Evolutionary conservation across 2,113 vertebrate genomes (phyloP).

Genomic region (Austrofundulus limnaeus): DNA sequence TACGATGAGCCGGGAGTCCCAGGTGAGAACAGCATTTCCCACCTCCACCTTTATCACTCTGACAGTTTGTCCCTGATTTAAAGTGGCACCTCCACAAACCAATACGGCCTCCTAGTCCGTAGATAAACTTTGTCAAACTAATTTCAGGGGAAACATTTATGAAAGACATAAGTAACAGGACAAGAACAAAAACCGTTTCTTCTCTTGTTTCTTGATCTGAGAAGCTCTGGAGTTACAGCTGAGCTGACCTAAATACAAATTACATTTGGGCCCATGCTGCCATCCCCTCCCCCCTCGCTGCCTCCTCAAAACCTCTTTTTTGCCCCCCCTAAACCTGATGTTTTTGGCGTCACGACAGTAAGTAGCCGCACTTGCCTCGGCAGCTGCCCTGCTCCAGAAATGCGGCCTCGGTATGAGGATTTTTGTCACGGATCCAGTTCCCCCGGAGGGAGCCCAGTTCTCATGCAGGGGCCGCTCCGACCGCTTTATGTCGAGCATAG

Average conservation of each 20-base stretch:
- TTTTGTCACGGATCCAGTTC: slow-evolving; percentile 69
- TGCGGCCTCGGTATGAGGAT: slow-evolving; percentile 59
- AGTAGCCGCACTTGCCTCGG: slow-evolving; percentile 55
- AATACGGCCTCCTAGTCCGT: too few relatives aligned
- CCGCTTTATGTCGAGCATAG: slow-evolving; percentile 67
- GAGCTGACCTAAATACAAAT: slow-evolving; percentile 60
- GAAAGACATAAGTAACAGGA: slow-evolving; percentile 2
- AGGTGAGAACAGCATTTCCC: too few relatives aligned
- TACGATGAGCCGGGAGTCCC: too few relatives aligned
- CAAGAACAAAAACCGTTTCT: slow-evolving; percentile 14
- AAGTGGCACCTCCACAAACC: too few relatives aligned
- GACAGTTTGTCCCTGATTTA: too few relatives aligned
- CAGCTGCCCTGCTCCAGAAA: slow-evolving; percentile 69
- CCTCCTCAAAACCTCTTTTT: slow-evolving; percentile 48
- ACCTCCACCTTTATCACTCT: too few relatives aligned
- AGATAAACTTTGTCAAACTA: background rate
- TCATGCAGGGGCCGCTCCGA: slow-evolving; percentile 56
- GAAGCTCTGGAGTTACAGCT: slow-evolving; percentile 42
- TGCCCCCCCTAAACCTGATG: slow-evolving; percentile 57
- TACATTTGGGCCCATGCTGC: slow-evolving; percentile 21
- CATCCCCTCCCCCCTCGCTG: slow-evolving; percentile 30
- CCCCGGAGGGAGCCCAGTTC: slow-evolving; percentile 66
- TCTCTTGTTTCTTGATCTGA: slow-evolving; percentile 34
- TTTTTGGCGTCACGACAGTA: slow-evolving; percentile 50
- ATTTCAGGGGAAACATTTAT: background rate